Percentiles rank a stretch among this genome's conserved stretches.
These are phyloP conservation scores for Caenorhabditis uteleia DNA, from an alignment of 2,888 invertebrate genomes.

Conservation along the genomic window DNA sequence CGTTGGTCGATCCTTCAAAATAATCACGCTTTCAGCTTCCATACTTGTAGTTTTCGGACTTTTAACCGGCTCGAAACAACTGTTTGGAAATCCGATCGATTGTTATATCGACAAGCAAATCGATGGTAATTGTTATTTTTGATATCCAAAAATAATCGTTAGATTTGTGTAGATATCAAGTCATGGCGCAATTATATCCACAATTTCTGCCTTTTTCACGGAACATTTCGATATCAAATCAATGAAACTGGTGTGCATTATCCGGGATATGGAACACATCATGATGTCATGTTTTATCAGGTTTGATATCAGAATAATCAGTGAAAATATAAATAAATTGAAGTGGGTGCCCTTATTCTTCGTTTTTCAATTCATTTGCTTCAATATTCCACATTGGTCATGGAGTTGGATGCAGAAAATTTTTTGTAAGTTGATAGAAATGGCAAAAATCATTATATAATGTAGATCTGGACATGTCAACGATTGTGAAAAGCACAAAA, in stretches of 20 bases:
- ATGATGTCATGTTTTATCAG: constrained; percentile 25
- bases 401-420: constrained; percentile 36
- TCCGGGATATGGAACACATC: constrained; percentile 14
- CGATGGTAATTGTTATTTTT: constrained; percentile 18
- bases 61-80: constrained; percentile 35
- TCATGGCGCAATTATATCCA: constrained; percentile 38
- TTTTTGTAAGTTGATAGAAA: constrained; percentile 29
- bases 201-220: constrained; percentile 37
- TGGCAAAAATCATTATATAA: too few species aligned
- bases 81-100: constrained; percentile 45
- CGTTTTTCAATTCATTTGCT: constrained; percentile 35
- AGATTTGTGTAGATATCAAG: constrained; percentile 12
- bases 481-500: constrained; percentile 22
- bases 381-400: constrained; percentile 32
- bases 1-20: not conserved
- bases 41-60: constrained; percentile 29
- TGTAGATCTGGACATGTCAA: constrained; percentile 30
- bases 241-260: constrained; percentile 7
- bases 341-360: constrained; percentile 47
- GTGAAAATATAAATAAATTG: too few species aligned
- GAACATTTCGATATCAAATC: constrained; percentile 29
- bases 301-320: not conserved
- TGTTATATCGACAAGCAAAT: constrained; percentile 35
- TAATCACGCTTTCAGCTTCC: constrained; percentile 18
- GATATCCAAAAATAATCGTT: too few species aligned